phyloP scores from a whole-genome alignment of 2,888 invertebrate species.

The Hedychridium roseum region DNA sequence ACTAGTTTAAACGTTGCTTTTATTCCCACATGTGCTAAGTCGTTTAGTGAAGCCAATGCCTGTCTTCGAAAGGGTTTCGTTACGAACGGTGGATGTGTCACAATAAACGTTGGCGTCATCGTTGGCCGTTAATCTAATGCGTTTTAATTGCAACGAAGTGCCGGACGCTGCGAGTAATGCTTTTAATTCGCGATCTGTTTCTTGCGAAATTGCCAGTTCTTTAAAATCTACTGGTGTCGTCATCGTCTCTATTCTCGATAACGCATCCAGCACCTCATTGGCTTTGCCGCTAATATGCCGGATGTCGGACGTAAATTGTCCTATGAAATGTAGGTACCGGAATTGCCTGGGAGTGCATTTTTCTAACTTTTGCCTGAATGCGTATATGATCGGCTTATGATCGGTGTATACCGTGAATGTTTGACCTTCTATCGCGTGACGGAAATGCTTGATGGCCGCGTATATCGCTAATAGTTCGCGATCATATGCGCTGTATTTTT shows the following conservation, averaged over 20 bases:
- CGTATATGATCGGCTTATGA: constrained; percentile 1
- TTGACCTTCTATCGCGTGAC: neutral
- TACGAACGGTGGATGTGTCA: no score
- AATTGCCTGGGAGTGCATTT: neutral
- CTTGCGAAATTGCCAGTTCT: no score
- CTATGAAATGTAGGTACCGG: neutral
- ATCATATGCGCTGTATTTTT: neutral
- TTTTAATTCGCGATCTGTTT: no score
- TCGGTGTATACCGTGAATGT: neutral
- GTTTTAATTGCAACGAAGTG: no score
- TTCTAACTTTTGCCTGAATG: neutral
- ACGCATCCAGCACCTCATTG: neutral
- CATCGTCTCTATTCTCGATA: neutral
- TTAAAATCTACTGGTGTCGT: no score
- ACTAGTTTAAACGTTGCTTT: constrained; percentile 1
- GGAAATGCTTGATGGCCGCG: neutral
- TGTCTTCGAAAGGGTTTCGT: neutral
- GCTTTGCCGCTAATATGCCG: neutral
- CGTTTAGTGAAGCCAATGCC: neutral
- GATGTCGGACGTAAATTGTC: neutral
- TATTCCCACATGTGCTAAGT: neutral
- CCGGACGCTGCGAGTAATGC: no score
- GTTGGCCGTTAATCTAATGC: no score
- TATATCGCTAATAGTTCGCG: neutral
- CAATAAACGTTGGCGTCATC: no score